phyloP scores from a whole-genome alignment of 2,797 vertebrate species.

The Ctenosaura bakeri region DNA sequence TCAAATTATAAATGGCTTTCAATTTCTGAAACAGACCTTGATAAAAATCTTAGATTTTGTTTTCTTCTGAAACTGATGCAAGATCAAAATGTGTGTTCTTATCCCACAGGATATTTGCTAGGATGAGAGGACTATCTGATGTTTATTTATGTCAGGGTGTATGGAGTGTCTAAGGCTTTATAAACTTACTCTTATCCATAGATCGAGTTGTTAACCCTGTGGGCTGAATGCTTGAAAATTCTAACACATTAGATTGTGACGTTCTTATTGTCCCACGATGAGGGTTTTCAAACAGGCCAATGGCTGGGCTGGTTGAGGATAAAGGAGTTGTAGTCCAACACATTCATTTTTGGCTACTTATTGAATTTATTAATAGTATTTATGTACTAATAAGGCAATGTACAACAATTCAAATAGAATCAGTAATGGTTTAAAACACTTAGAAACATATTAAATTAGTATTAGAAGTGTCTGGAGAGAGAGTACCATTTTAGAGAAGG shows the following conservation, averaged over 20 bases:
- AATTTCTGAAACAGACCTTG: not conserved
- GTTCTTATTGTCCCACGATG: not conserved
- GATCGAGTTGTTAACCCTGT: not conserved
- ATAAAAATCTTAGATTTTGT: not conserved
- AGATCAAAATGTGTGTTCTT: not conserved
- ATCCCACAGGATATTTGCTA: not conserved
- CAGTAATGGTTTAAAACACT: not conserved
- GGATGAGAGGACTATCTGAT: not conserved
- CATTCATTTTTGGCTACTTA: no score
- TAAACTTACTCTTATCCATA: not conserved
- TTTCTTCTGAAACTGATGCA: not conserved
- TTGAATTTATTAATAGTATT: no score
- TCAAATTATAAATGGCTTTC: not conserved
- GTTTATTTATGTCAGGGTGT: not conserved
- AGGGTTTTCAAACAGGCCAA: not conserved
- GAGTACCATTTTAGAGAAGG: not conserved
- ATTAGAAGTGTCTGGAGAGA: not conserved
- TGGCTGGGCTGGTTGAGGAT: no score
- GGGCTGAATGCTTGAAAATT: not conserved
- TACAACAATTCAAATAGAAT: not conserved
- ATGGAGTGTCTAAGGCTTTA: not conserved
- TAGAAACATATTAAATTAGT: not conserved
- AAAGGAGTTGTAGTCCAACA: no score
- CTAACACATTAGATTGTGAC: not conserved
- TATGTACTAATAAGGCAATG: no score